Percentiles rank a stretch among this genome's conserved stretches.
These are phyloP conservation scores for Lingula anatina DNA, from an alignment of 2,888 invertebrate genomes.

Conservation along the genomic window DNA sequence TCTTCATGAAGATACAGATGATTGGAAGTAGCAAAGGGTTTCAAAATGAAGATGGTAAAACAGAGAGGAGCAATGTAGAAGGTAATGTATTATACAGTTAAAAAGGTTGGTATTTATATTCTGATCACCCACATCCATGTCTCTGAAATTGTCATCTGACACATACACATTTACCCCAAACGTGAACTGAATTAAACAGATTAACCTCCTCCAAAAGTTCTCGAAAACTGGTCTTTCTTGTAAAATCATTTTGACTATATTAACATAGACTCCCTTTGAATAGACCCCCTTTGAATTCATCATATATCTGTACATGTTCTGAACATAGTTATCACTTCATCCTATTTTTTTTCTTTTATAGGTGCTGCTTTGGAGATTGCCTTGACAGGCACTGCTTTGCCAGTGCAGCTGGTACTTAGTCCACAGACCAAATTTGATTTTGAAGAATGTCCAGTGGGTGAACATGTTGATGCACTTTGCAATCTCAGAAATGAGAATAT, in stretches of 20 bases:
- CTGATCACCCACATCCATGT: too few relatives aligned
- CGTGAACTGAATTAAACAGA: too few relatives aligned
- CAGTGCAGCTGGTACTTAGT: slow-evolving; percentile 39
- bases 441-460: slow-evolving; percentile 44
- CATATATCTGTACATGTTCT: too few relatives aligned
- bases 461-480: slow-evolving; percentile 41
- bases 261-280: neutral
- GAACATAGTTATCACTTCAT: too few relatives aligned
- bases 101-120: too few relatives aligned
- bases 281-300: neutral
- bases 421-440: slow-evolving; percentile 43
- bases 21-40: slow-evolving; percentile 27
- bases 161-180: too few relatives aligned
- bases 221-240: neutral
- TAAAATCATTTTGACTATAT: neutral
- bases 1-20: slow-evolving; percentile 48
- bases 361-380: slow-evolving; percentile 37
- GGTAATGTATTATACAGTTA: too few relatives aligned
- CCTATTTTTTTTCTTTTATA: too few relatives aligned
- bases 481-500: slow-evolving; percentile 42
- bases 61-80: too few relatives aligned
- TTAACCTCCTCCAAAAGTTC: too few relatives aligned
- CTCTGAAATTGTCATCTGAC: too few relatives aligned
- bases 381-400: slow-evolving; percentile 50
- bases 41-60: slow-evolving; percentile 8